A percentile compares a stretch with the other conserved stretches of the same genome.
Conservation (phyloP, 2,113 vertebrate species). For the Solenodon paradoxus region DNA sequence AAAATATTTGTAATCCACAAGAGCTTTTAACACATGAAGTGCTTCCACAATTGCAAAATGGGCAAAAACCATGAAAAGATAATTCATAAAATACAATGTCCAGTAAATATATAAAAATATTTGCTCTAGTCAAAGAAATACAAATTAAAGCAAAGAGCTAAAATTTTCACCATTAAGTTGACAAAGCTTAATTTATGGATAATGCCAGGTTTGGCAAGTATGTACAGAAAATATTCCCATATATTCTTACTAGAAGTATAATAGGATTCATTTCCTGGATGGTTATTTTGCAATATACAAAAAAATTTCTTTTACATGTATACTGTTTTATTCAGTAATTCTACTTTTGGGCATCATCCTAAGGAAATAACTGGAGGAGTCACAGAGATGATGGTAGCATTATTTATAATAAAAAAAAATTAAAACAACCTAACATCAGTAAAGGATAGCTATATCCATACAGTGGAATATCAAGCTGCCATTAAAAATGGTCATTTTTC, state of each 20-base stretch:
- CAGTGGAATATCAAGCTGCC: neutral
- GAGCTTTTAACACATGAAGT: neutral
- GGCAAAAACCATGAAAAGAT: neutral
- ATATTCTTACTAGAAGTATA: neutral
- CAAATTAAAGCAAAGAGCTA: too few relatives aligned
- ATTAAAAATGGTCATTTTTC: neutral
- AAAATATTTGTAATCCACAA: neutral
- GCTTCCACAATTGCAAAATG: neutral
- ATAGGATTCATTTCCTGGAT: neutral
- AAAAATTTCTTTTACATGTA: neutral
- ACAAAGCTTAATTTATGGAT: neutral
- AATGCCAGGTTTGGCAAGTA: neutral
- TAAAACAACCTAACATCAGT: neutral
- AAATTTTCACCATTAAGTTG: neutral
- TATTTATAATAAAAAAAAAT: slow-evolving; percentile 2
- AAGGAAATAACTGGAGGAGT: neutral
- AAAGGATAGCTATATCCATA: neutral
- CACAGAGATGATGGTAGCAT: neutral
- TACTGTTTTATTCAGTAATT: neutral
- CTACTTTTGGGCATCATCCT: neutral
- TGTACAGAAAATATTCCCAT: neutral
- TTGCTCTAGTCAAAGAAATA: neutral
- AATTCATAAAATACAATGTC: neutral
- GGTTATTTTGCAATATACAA: neutral
- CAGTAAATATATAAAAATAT: neutral